Evolutionary conservation across 2,888 invertebrate genomes (phyloP).

Genomic region (Lepetodrilus schrolli): DNA sequence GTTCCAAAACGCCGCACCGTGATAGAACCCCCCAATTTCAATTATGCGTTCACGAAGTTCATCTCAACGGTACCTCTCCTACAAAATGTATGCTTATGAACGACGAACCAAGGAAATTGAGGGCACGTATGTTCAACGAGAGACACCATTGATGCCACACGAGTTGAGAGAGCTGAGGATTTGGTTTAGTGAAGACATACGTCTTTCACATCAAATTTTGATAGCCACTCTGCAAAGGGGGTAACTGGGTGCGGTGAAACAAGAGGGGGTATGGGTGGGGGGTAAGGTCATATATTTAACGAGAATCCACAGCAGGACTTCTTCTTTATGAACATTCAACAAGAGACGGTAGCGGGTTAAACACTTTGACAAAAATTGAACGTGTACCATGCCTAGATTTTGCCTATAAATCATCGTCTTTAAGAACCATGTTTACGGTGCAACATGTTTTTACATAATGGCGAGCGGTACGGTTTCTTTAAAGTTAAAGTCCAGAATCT

Average conservation of each 20-base stretch:
- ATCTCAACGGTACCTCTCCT: background rate
- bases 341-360: background rate
- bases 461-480: background rate
- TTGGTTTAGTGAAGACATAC: constrained; percentile 12
- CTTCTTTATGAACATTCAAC: constrained; percentile 21
- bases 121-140: background rate
- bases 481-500: background rate
- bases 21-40: background rate
- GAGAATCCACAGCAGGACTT: background rate
- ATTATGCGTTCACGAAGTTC: background rate
- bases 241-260: constrained; percentile 5
- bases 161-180: background rate
- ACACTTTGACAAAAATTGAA: constrained; percentile 19
- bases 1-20: background rate
- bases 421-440: constrained; percentile 9
- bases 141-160: background rate
- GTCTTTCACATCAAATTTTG: background rate
- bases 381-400: background rate
- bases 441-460: constrained; percentile 16
- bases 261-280: background rate
- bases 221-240: background rate
- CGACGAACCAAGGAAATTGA: background rate
- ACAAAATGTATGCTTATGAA: background rate
- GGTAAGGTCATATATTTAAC: constrained; percentile 8
- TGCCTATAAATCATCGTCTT: background rate